Conservation (phyloP, 2,797 vertebrate species). For the Enteromius treurensis region DNA sequence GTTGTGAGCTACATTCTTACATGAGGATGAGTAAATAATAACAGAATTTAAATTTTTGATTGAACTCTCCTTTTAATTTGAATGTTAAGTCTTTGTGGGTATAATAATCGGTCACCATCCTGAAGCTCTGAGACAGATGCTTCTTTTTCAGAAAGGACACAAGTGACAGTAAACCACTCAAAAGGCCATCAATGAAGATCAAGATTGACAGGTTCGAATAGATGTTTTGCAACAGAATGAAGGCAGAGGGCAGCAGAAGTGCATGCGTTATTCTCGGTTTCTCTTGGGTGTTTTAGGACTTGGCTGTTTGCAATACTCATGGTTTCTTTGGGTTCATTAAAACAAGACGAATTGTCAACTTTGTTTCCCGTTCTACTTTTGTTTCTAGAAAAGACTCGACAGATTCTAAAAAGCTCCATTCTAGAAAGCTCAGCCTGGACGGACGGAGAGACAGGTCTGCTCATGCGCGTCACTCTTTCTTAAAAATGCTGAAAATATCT, state of each 20-base stretch:
- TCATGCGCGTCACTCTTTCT: neutral
- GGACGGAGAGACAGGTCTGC: slow-evolving; percentile 78
- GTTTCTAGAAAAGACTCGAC: slow-evolving; percentile 75
- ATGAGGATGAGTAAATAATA: neutral
- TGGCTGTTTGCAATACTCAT: neutral
- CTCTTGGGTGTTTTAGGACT: slow-evolving; percentile 2
- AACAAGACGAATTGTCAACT: slow-evolving; percentile 4
- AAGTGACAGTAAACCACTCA: slow-evolving; percentile 70
- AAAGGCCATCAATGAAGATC: slow-evolving; percentile 70
- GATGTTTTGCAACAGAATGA: slow-evolving; percentile 44
- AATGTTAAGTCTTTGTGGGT: neutral
- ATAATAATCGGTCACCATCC: neutral
- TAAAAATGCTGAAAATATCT: neutral
- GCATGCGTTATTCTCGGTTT: slow-evolving; percentile 42
- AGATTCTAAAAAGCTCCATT: slow-evolving; percentile 65
- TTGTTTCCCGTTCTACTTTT: slow-evolving; percentile 22
- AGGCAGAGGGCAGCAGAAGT: slow-evolving; percentile 55
- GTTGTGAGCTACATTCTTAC: neutral
- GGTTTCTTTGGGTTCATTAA: slow-evolving; percentile 33
- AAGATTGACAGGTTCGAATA: slow-evolving; percentile 78
- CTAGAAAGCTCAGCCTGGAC: slow-evolving; percentile 64
- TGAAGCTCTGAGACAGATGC: slow-evolving; percentile 53
- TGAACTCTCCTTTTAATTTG: neutral
- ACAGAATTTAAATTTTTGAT: neutral
- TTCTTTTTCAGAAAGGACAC: slow-evolving; percentile 76